phyloP scores from a whole-genome alignment of 64 coral and sea anemone genomes.

The Stichodactyla helianthus region DNA sequence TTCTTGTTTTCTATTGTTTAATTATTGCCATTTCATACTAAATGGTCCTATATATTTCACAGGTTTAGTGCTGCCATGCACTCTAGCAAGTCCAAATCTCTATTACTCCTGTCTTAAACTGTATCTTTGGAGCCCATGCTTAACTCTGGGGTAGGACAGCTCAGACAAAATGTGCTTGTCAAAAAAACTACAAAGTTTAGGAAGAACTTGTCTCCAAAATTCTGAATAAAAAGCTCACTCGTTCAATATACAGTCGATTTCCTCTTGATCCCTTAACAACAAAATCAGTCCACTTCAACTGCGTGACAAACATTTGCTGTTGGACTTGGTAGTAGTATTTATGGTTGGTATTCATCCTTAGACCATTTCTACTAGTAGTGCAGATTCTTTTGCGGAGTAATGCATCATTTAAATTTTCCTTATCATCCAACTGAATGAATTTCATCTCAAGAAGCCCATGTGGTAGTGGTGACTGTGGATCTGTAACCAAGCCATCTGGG shows the following conservation, averaged over 20 bases:
- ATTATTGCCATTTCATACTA: background rate
- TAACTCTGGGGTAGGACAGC: background rate
- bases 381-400: slow-evolving; percentile 41
- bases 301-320: slow-evolving; percentile 43
- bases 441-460: slow-evolving; percentile 36
- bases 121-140: background rate
- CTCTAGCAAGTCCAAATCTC: background rate
- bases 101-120: background rate
- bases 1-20: too few species aligned
- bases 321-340: slow-evolving; percentile 49
- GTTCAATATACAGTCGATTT: slow-evolving; percentile 30
- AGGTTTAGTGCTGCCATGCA: background rate
- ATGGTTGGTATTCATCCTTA: slow-evolving; percentile 27
- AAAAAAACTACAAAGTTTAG: background rate
- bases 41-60: background rate
- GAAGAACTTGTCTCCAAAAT: slow-evolving; percentile 13
- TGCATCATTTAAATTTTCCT: slow-evolving; percentile 7
- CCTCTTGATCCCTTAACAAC: slow-evolving; percentile 40
- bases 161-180: background rate
- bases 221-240: slow-evolving; percentile 44
- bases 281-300: slow-evolving; percentile 50
- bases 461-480: background rate
- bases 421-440: background rate
- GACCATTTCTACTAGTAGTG: background rate
- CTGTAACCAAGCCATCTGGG: slow-evolving; percentile 34